Base-by-base conservation (phyloP, 2,113 vertebrate species). In the Pomatorhinus ruficollis region DNA sequence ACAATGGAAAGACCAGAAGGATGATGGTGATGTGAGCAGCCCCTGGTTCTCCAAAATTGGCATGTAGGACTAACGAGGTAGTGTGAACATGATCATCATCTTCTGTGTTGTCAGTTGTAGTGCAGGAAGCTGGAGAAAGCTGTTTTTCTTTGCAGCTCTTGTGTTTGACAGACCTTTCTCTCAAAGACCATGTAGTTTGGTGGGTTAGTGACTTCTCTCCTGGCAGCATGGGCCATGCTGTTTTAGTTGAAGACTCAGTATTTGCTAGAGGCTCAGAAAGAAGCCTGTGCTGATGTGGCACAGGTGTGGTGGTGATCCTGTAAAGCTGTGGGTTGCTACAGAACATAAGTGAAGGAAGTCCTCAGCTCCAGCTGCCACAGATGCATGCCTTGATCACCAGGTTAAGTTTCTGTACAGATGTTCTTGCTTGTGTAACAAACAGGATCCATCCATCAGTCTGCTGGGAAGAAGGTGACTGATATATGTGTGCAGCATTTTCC, bases 281-380 rank as follows among this genome's bases (percentile, higher is more conserved):
- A 22, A 87, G 33, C n/a, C 0, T 1, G 31, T 64, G 68, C 24
- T 45, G 7, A 33, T 83, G 1, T n/a, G 33, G 13, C 2, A 0
- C 22, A 37, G 57, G 31, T 10, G 0, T 16, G 13, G 11, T 3
- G 2, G 35, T 53, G 50, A 37, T 11, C 6, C 17, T 44, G 31
- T 18, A 28, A 49, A 53, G 50, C 50, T 75, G 6, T 37, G 35
- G 13, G 25, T 44, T 76, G 25, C 57, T 56, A 4, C 44, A 39
- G 3, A 20, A 63, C 0, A 0, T 24, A 49, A 31, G 10, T 16
- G 47, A 70, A 28, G 17, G 44, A 54, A 42, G 25, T 45, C 42
- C 12, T 74, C 37, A 11, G 35, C 19, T 59, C 85, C 52, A 47
- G 0, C 33, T 92, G 52, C 30, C 30, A 20, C 30, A 60, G 39